Conservation (phyloP, 2,888 invertebrate genomes). For the Plemyria rubiginata region DNA sequence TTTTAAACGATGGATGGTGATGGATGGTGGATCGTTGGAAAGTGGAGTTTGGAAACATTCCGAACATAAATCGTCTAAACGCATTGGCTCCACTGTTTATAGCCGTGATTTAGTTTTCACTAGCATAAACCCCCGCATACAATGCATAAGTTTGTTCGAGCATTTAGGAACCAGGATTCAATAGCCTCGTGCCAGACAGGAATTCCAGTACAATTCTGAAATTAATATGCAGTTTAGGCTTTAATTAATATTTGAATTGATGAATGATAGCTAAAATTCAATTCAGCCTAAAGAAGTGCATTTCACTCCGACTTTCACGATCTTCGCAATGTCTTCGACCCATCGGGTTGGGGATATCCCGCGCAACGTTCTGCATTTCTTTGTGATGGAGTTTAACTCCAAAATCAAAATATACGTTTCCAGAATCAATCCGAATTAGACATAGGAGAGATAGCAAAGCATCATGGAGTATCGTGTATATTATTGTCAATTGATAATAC, state of each 20-base stretch:
- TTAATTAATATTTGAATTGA: too few relatives aligned
- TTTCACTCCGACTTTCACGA: background rate
- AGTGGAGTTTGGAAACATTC: conserved; percentile 54
- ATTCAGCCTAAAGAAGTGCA: too few relatives aligned
- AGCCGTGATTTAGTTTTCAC: conserved; percentile 58
- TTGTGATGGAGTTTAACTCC: background rate
- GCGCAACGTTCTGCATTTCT: background rate
- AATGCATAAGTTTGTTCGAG: conserved; percentile 38
- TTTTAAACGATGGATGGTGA: conserved; percentile 38
- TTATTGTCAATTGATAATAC: background rate
- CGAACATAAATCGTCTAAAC: conserved; percentile 65
- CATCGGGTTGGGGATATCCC: too few relatives aligned
- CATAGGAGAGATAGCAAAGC: background rate
- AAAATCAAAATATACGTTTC: background rate
- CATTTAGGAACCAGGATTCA: conserved; percentile 24
- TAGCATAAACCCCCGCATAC: conserved; percentile 46
- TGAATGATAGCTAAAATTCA: too few relatives aligned
- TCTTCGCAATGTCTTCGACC: background rate
- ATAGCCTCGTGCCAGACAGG: conserved; percentile 10
- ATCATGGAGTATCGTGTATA: background rate
- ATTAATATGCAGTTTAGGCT: background rate
- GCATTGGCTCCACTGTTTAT: conserved; percentile 60
- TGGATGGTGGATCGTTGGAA: conserved; percentile 46
- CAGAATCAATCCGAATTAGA: background rate
- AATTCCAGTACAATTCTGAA: conserved; percentile 5